Percentiles rank a stretch among this genome's conserved stretches.
Conservation (phyloP, 2,888 invertebrate species). For the Drosophila niveifrons region DNA sequence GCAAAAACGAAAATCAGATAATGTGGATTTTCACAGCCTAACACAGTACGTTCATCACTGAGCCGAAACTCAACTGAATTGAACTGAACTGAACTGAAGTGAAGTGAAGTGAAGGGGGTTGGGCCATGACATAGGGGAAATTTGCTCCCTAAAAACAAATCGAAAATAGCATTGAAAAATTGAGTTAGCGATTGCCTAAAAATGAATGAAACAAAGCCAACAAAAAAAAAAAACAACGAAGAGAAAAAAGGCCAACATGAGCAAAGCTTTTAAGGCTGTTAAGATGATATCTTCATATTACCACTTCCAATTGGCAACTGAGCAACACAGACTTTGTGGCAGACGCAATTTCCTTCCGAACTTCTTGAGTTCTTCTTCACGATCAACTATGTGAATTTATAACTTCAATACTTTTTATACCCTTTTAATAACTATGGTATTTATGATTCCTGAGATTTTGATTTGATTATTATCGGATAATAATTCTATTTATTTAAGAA, state of each 20-base stretch:
- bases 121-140: background rate
- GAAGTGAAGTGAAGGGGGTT: background rate
- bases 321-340: background rate
- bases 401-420: no score
- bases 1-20: conserved; percentile 59
- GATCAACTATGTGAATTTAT: no score
- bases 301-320: conserved; percentile 1
- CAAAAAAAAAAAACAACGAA: background rate
- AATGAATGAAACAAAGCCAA: conserved; percentile 7
- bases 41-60: conserved; percentile 19
- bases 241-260: conserved; percentile 19
- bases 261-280: conserved; percentile 73
- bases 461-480: no score
- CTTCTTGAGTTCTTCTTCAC: no score
- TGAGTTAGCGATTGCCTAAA: conserved; percentile 59
- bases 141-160: conserved; percentile 13
- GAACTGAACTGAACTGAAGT: background rate
- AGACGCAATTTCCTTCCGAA: background rate
- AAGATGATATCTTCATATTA: conserved; percentile 50
- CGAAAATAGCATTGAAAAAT: conserved; percentile 62
- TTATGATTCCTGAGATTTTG: no score
- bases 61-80: background rate
- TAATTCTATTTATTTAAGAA: no score
- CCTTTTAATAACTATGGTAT: no score
- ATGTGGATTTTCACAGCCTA: conserved; percentile 60